These are phyloP conservation scores for Scaeva pyrastri DNA, from an alignment of 2,888 invertebrate species.

Conservation along the genomic window DNA sequence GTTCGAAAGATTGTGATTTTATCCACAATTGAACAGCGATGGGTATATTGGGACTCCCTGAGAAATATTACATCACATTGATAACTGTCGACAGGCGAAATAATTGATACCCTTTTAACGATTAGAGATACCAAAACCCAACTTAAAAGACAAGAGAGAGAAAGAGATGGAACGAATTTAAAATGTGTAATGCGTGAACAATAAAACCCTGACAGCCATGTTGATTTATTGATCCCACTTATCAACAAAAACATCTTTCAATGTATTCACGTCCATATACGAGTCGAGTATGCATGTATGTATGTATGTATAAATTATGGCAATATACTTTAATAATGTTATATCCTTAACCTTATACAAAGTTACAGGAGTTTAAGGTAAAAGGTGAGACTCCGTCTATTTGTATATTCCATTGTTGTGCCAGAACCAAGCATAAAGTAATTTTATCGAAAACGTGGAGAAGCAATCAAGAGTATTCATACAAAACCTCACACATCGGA, in stretches of 20 bases:
- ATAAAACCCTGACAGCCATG: conserved; percentile 13
- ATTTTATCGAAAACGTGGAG: conserved; percentile 48
- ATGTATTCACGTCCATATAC: not conserved
- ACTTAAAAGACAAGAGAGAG: no score
- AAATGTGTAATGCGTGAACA: not conserved
- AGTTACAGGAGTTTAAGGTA: conserved; percentile 1
- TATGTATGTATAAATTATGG: conserved; percentile 2
- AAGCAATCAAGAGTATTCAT: conserved; percentile 47
- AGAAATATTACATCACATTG: not conserved
- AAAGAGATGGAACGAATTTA: not conserved
- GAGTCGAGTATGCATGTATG: no score
- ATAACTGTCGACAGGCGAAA: not conserved
- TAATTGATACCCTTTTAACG: conserved; percentile 14
- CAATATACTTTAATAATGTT: conserved; percentile 28
- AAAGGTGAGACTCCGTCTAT: not conserved
- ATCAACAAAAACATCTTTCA: conserved; percentile 14
- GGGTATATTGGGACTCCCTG: no score
- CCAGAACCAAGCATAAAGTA: conserved; percentile 27
- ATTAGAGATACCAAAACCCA: not conserved
- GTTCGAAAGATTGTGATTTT: no score
- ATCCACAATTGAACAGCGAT: no score
- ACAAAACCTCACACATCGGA: conserved; percentile 23
- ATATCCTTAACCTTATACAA: conserved; percentile 21
- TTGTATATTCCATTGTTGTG: conserved; percentile 33
- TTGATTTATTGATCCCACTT: conserved; percentile 19